Evolutionary conservation across 2,888 invertebrate genomes (phyloP).

Genomic region (Rhaphigaster nebulosa): DNA sequence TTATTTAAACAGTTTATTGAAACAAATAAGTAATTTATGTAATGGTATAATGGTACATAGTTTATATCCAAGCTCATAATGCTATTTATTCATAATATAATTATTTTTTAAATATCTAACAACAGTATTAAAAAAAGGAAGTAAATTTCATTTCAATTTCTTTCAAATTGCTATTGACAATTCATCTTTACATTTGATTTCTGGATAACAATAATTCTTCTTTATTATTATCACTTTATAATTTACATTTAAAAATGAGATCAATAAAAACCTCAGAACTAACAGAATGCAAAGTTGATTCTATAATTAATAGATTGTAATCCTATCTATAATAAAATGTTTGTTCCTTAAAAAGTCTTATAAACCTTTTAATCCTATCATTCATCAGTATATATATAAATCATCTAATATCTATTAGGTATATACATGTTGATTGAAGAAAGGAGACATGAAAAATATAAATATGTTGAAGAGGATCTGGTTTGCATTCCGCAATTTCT

Average conservation of each 20-base stretch:
- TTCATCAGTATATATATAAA: background rate
- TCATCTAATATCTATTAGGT: background rate
- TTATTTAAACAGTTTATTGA: background rate
- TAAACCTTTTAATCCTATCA: background rate
- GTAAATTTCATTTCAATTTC: background rate
- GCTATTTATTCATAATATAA: background rate
- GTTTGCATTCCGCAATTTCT: background rate
- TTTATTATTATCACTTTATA: background rate
- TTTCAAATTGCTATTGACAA: background rate
- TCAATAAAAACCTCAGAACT: background rate
- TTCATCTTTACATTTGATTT: background rate
- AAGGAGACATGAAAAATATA: background rate
- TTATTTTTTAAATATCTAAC: background rate
- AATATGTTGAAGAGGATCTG: background rate
- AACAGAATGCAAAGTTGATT: background rate
- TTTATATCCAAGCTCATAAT: background rate
- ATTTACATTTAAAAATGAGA: background rate
- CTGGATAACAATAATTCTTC: background rate
- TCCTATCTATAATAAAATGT: background rate
- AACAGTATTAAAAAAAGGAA: background rate
- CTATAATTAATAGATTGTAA: background rate
- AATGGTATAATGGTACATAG: background rate
- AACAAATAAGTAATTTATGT: background rate
- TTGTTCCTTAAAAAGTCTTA: background rate
- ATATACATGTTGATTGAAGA: background rate